These are phyloP conservation scores for Polydrusus pterygomalis DNA, from an alignment of 2,888 invertebrate genomes.

Conservation along the genomic window DNA sequence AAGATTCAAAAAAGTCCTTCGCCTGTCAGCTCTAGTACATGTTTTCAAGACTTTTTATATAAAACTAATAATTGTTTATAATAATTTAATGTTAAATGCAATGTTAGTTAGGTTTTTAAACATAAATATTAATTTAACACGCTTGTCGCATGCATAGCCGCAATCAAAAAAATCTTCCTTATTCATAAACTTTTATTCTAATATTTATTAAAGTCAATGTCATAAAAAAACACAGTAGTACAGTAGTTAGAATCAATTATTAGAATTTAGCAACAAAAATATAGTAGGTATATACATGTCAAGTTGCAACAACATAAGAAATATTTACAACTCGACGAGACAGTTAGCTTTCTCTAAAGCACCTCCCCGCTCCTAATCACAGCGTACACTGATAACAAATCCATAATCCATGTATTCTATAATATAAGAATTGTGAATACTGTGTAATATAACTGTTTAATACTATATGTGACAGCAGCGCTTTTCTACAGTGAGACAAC, in stretches of 20 bases:
- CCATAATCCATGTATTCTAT: too few relatives aligned
- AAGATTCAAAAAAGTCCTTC: constrained; percentile 5
- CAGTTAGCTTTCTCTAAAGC: too few relatives aligned
- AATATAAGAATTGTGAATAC: too few relatives aligned
- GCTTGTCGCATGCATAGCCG: constrained; percentile 33
- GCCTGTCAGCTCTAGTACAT: constrained; percentile 13
- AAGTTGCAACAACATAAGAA: too few relatives aligned
- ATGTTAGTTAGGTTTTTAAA: background rate
- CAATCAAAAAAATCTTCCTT: constrained; percentile 45
- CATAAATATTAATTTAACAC: constrained; percentile 27
- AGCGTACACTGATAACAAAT: too few relatives aligned
- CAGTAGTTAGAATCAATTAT: constrained; percentile 19
- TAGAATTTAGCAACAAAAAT: too few relatives aligned
- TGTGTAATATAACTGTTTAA: too few relatives aligned
- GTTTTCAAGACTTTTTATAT: constrained; percentile 1
- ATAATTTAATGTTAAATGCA: constrained; percentile 11
- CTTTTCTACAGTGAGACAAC: too few relatives aligned
- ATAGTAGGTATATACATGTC: too few relatives aligned
- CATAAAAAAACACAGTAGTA: constrained; percentile 30
- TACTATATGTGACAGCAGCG: too few relatives aligned
- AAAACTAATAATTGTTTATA: constrained; percentile 22
- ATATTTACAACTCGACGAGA: too few relatives aligned
- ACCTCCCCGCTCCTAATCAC: too few relatives aligned
- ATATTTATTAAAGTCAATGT: constrained; percentile 40
- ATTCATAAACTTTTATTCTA: constrained; percentile 37